Conservation (phyloP, 2,888 invertebrate genomes). For the Leucophenga maculata region DNA sequence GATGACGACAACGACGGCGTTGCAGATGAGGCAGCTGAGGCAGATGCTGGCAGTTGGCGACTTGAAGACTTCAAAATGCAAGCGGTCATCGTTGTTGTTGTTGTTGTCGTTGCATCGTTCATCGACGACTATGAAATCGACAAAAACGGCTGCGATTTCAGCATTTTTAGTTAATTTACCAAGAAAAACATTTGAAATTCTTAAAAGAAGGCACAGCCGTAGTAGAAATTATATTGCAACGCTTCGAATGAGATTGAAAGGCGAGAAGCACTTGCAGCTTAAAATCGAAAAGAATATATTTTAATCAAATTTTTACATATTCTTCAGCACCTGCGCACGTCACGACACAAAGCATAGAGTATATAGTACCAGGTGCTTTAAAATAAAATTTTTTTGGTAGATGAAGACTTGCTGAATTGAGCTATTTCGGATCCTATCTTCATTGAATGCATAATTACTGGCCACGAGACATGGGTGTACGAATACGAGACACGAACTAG, state of each 20-base stretch:
- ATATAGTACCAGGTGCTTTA: too few species aligned
- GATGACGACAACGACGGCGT: conserved; percentile 16
- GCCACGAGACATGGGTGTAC: too few species aligned
- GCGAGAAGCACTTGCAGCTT: background rate
- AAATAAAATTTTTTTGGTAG: too few species aligned
- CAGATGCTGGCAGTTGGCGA: background rate
- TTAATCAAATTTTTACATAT: too few species aligned
- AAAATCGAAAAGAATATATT: too few species aligned
- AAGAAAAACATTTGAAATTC: conserved; percentile 70
- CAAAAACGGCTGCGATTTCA: conserved; percentile 66
- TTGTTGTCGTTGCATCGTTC: conserved; percentile 1
- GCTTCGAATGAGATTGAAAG: background rate
- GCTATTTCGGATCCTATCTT: too few species aligned
- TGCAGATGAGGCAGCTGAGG: conserved; percentile 40
- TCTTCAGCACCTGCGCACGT: too few species aligned
- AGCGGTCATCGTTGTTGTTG: conserved; percentile 7
- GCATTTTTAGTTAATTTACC: conserved; percentile 71
- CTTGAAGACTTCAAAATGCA: background rate
- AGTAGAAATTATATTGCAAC: conserved; percentile 32
- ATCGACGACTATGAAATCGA: conserved; percentile 37
- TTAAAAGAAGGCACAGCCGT: conserved; percentile 61
- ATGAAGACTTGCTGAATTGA: too few species aligned
- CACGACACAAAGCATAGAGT: too few species aligned
- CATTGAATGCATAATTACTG: too few species aligned
- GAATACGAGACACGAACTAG: too few species aligned